Evolutionary conservation across 2,888 invertebrate species (phyloP), one percentile per base, ranked within the genome.

Genomic region (Clunio marinus): DNA sequence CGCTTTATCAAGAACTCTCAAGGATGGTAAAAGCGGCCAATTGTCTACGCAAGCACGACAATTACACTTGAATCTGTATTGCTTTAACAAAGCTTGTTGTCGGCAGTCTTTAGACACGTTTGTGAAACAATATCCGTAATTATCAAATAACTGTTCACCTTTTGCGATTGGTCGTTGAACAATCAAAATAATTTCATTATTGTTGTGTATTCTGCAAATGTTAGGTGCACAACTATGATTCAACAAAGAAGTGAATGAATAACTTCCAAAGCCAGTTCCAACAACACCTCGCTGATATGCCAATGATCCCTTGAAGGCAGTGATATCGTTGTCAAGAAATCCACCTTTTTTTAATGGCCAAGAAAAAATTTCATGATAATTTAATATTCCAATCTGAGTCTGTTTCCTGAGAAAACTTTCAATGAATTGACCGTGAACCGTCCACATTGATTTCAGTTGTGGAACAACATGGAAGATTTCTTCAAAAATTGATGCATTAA

Each of bases 141-240:
- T 91, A 77, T 92, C 92, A 74, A 85, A 86, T 24, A 93, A 78
- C 76, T 89, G 86, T 74, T 86, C 84, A 67, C 88, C 89, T 73
- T 85, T 84, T 72, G 81, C 80, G 70, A 93, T 89, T 5, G 86
- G 85, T 72, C 86, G 81, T 59, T 28, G 20, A 1, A 90, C 75
- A 5, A 88, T 85, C n/a, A 82, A 76, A n/a, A 28, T 8, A 2
- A 35, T 13, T 72, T 80, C 83, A 68, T 79, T 77, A 2, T 82
- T 82, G 59, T 82, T 77, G 68, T 84, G 86, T 70, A 81, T 80
- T 70, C 91, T 82, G 0, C 86, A 83, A 0, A 92, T 88, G 79
- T 91, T 92, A 1, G 93, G 91, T 70, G 87, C 83, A 78, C 96
- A 96, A 0, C 93, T 91, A 76, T 96, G 96, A 79, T 96, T 93